These are phyloP conservation scores for Myotis brandtii DNA, from an alignment of 2,113 vertebrate species.

Conservation along the genomic window DNA sequence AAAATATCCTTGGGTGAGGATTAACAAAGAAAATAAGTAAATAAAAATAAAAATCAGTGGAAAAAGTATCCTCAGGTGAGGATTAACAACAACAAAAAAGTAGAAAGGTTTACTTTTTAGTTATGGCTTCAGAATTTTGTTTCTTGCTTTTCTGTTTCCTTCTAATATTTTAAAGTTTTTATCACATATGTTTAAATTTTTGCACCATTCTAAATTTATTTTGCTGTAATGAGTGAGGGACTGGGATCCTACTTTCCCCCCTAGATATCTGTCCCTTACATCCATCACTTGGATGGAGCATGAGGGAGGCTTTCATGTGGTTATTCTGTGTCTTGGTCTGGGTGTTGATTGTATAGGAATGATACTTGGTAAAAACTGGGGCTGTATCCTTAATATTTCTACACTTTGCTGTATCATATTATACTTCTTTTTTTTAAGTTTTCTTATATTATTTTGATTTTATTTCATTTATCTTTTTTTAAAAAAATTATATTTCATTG, in stretches of 20 bases:
- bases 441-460: no score
- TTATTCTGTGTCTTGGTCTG: not conserved
- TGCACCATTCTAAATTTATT: not conserved
- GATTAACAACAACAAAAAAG: not conserved
- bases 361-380: not conserved
- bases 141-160: slow-evolving; percentile 18
- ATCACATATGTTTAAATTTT: not conserved
- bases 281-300: not conserved
- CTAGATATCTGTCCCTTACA: not conserved
- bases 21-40: no score
- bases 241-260: not conserved
- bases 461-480: no score
- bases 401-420: not conserved
- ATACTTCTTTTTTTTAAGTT: not conserved
- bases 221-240: not conserved
- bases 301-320: not conserved
- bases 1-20: no score
- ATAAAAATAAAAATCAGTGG: no score
- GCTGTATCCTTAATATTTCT: not conserved
- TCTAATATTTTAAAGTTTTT: slow-evolving; percentile 27
- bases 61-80: no score
- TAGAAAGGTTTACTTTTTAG: not conserved
- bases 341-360: not conserved
- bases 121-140: not conserved
- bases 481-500: no score